These are phyloP conservation scores for Drosophila aldrichi DNA, from an alignment of 2,888 invertebrate genomes.

Conservation along the genomic window DNA sequence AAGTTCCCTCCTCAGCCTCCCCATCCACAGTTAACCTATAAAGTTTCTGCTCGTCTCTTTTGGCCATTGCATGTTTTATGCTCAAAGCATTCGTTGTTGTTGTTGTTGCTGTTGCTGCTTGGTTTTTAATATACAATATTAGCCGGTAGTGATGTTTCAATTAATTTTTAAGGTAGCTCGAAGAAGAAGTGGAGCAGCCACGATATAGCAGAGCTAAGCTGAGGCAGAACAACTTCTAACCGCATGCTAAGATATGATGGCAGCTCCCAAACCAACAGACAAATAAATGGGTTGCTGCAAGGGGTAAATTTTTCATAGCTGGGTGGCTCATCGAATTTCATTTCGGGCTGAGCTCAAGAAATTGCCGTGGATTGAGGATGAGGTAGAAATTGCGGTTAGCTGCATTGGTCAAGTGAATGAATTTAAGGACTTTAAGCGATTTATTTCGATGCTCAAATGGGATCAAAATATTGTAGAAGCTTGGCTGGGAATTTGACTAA, in stretches of 20 bases:
- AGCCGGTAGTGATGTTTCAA: constrained; percentile 77
- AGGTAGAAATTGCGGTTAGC: constrained; percentile 33
- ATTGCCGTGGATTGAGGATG: background rate
- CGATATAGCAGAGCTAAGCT: background rate
- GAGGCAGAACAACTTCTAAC: constrained; percentile 29
- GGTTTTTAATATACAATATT: constrained; percentile 74
- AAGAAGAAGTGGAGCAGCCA: background rate
- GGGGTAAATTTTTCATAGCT: constrained; percentile 79
- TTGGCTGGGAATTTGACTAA: background rate
- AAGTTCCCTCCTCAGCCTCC: constrained; percentile 27
- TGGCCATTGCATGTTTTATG: constrained; percentile 62
- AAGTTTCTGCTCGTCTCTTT: constrained; percentile 42
- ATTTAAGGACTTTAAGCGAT: constrained; percentile 30
- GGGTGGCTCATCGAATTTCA: constrained; percentile 45
- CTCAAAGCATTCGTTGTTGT: too few relatives aligned
- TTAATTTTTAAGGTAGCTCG: constrained; percentile 76
- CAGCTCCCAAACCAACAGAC: constrained; percentile 61
- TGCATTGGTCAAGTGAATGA: constrained; percentile 34
- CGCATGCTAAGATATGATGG: constrained; percentile 75
- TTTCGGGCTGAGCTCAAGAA: background rate
- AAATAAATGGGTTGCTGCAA: constrained; percentile 78
- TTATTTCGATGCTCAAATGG: constrained; percentile 3
- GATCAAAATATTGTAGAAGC: background rate
- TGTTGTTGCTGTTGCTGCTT: constrained; percentile 25
- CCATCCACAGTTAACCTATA: constrained; percentile 13